phyloP scores from a whole-genome alignment of 2,113 vertebrate species.

The Sus scrofa region DNA sequence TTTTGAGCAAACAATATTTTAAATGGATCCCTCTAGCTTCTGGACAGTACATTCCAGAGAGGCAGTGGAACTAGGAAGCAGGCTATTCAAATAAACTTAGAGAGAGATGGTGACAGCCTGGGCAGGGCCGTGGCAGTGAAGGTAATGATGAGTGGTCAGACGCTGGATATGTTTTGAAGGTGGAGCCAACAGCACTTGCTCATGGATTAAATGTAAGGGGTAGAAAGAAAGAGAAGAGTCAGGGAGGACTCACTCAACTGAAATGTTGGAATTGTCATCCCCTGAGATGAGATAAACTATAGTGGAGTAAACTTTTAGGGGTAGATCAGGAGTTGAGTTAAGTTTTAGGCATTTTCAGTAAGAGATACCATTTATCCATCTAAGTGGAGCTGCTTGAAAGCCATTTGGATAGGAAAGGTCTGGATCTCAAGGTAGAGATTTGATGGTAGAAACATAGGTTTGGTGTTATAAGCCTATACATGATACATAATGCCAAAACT shows the following conservation, averaged over 20 bases:
- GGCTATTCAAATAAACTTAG: background rate
- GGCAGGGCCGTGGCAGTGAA: background rate
- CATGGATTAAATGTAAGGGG: background rate
- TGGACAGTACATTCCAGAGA: background rate
- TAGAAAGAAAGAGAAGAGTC: background rate
- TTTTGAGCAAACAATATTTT: constrained; percentile 17
- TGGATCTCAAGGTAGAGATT: background rate
- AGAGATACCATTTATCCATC: background rate
- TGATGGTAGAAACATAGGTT: background rate
- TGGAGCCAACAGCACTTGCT: background rate
- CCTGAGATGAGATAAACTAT: background rate
- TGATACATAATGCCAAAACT: background rate
- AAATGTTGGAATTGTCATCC: background rate
- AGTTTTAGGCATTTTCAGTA: background rate
- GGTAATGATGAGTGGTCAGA: background rate
- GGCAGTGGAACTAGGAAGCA: background rate
- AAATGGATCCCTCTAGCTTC: background rate
- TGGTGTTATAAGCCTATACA: background rate
- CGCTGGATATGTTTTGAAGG: background rate
- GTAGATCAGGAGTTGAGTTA: background rate
- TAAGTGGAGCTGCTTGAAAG: background rate
- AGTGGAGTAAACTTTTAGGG: background rate
- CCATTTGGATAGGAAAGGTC: background rate
- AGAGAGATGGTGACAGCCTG: background rate
- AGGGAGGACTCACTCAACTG: background rate